A percentile compares a stretch with the other conserved stretches of the same genome.
These are phyloP conservation scores for Petrosia ficiformis DNA, from an alignment of 37 sponge, comb jelly and placozoan species.

Conservation along the genomic window DNA sequence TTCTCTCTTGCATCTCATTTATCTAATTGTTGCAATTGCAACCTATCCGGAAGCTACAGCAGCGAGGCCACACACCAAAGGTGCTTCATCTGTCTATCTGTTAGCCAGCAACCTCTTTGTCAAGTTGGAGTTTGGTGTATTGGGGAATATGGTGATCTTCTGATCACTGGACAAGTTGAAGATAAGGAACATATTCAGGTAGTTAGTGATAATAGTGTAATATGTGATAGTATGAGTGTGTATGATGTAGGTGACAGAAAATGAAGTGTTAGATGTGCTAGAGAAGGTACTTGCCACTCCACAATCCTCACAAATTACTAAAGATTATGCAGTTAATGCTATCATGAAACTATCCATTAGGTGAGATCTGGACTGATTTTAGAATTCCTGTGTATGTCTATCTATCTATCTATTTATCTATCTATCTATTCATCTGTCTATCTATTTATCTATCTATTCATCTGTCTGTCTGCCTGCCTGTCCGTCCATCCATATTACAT, in stretches of 20 bases:
- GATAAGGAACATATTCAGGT: no score
- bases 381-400: neutral
- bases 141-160: conserved; percentile 93
- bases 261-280: conserved; percentile 71
- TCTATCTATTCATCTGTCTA: conserved; percentile 16
- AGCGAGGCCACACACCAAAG: no score
- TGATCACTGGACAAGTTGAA: conserved; percentile 37
- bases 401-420: neutral
- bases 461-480: no score
- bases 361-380: neutral
- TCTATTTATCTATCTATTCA: no score
- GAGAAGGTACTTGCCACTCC: conserved; percentile 72
- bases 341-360: conserved; percentile 92
- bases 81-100: no score
- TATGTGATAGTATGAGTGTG: no score
- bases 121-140: conserved; percentile 89
- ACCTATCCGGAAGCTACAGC: no score
- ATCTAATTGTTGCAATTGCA: no score
- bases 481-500: no score
- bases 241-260: conserved; percentile 66
- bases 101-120: conserved; percentile 80
- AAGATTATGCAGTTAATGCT: conserved; percentile 81
- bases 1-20: no score
- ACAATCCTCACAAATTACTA: conserved; percentile 53
- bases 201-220: no score